Base-by-base conservation (phyloP, 1,140 invertebrate genomes). In the Drosophila sturtevanti region DNA sequence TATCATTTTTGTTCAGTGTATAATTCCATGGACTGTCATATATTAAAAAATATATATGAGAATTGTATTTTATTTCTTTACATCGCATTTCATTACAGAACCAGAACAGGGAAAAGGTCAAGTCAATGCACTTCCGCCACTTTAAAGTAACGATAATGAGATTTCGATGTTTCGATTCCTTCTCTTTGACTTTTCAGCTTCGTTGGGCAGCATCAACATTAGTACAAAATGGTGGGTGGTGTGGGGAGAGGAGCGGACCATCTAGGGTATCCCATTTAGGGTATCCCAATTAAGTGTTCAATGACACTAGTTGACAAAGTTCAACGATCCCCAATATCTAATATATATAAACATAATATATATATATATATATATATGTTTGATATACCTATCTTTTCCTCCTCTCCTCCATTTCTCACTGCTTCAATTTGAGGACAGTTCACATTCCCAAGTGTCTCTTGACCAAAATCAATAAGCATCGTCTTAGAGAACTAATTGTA, bases 401-500 rank as follows among this genome's bases (percentile, higher is more conserved):
- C 16, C 11, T 38, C 37, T 4, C 37, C n/a, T 5, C 10, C n/a
- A 2, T 7, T 14, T 41, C n/a, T n/a, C n/a, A n/a, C n/a, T n/a
- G 38, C n/a, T 14, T 14, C 38, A 7, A 11, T 24, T 52, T 22
- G 37, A 62, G 48, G 58, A 52, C 35, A 63, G 62, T 71, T 74
- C 48, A 67, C 72, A 87, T 81, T 86, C 84, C 71, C 71, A 63
- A 81, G 74, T 86, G 75, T 72, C 81, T 63, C 63, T 86, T 82
- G 74, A 68, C 62, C 74, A 80, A 85, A 86, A 87, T 86, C 81
- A 86, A 86, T 86, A 86, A 70, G 41, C 63, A 63, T 77, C 62
- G 16, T 21, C 41, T 31, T 31, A 31, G 4, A 48, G 21, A 79
- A 78, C 82, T 87, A 86, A 86, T 86, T 86, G 81, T 72, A 78